These are phyloP conservation scores for Argyrosomus regius DNA, from an alignment of 2,797 vertebrate genomes.

Conservation along the genomic window DNA sequence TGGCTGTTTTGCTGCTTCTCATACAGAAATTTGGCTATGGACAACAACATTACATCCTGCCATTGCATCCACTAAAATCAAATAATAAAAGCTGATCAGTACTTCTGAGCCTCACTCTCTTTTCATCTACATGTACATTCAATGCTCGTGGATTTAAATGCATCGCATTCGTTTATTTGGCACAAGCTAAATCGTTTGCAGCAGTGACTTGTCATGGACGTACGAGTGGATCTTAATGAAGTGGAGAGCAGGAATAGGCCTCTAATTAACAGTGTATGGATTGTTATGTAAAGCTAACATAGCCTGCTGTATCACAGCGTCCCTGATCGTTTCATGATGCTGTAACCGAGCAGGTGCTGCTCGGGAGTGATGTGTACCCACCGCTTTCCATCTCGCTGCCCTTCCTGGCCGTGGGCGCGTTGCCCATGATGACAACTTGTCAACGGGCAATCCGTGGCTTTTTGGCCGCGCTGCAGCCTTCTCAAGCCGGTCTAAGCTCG, in stretches of 20 bases:
- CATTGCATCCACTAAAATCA: conserved; percentile 1
- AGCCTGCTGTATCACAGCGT: conserved; percentile 33
- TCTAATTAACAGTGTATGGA: conserved; percentile 22
- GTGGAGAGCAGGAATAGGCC: conserved; percentile 34
- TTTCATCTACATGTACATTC: too few species aligned
- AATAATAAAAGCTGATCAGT: not conserved
- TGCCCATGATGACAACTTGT: conserved; percentile 89
- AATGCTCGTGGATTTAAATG: not conserved
- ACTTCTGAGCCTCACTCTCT: not conserved
- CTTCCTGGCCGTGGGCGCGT: conserved; percentile 93
- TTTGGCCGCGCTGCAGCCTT: conserved; percentile 66
- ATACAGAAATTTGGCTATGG: conserved; percentile 10
- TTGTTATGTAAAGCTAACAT: conserved; percentile 42
- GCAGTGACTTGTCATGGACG: conserved; percentile 7
- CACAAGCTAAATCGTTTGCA: conserved; percentile 22
- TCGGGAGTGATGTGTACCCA: conserved; percentile 72
- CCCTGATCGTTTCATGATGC: conserved; percentile 26
- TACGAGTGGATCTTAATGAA: conserved; percentile 44
- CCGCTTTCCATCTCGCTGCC: conserved; percentile 92
- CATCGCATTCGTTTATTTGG: not conserved
- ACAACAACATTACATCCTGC: conserved; percentile 12
- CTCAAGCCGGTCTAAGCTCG: conserved; percentile 62
- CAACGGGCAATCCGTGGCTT: conserved; percentile 76
- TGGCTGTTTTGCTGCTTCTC: conserved; percentile 33
- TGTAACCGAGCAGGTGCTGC: conserved; percentile 45